phyloP scores from a whole-genome alignment of 2,113 vertebrate species.

The Calonectris borealis region DNA sequence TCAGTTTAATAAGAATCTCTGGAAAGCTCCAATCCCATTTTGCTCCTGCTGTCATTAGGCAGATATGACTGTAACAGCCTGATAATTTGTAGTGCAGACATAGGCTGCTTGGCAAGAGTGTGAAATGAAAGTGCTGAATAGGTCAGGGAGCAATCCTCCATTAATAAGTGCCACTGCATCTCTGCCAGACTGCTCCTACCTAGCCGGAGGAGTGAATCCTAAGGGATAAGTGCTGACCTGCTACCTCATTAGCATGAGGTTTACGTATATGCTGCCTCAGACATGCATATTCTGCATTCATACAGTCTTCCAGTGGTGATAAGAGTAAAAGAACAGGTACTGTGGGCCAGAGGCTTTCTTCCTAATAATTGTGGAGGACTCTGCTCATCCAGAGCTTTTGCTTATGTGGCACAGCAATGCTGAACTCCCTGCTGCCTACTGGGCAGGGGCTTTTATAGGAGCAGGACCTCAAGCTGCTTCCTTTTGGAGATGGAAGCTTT shows the following conservation, averaged over 20 bases:
- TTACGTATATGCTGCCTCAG: not conserved
- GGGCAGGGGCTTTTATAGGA: not conserved
- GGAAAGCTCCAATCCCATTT: not conserved
- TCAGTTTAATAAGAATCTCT: not conserved
- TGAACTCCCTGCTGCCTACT: not conserved
- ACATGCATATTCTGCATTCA: not conserved
- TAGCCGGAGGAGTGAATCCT: not conserved
- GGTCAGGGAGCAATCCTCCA: not conserved
- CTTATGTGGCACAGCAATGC: not conserved
- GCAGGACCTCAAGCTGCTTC: not conserved
- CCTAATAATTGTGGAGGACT: not conserved
- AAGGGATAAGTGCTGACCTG: not conserved
- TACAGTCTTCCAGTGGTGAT: not conserved
- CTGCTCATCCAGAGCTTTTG: not conserved
- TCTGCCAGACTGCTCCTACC: conserved; percentile 8
- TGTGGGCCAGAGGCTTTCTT: not conserved
- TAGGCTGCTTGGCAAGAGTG: not conserved
- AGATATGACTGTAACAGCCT: not conserved
- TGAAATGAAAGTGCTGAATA: not conserved
- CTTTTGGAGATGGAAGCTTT: not conserved
- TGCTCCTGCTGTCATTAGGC: not conserved
- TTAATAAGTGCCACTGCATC: not conserved
- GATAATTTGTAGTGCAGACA: not conserved
- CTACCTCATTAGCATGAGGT: not conserved
- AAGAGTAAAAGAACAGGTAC: not conserved